Percentiles rank a stretch among this genome's conserved stretches.
phyloP scores from a whole-genome alignment of 2,888 invertebrate species.

The Athalia cordata region DNA sequence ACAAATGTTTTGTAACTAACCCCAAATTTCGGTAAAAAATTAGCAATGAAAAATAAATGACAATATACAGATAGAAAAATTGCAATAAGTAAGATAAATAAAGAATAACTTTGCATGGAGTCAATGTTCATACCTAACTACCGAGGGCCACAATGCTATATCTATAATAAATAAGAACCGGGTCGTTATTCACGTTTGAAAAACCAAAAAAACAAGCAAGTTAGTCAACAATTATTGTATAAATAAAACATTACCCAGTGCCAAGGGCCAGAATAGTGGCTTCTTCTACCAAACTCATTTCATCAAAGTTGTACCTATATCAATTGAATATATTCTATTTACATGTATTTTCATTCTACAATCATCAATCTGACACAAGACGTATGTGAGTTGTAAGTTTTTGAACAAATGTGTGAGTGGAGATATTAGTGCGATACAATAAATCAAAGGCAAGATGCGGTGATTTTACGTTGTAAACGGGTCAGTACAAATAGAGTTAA shows the following conservation, averaged over 20 bases:
- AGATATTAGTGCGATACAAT: neutral
- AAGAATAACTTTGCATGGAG: neutral
- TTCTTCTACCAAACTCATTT: conserved; percentile 70
- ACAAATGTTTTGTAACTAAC: neutral
- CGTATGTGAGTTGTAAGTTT: conserved; percentile 3
- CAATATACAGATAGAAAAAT: neutral
- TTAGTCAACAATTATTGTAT: conserved; percentile 32
- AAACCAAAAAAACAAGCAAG: neutral
- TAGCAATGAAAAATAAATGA: neutral
- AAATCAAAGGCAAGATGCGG: neutral
- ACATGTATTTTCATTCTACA: neutral
- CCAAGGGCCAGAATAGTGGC: conserved; percentile 71
- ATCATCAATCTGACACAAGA: conserved; percentile 10
- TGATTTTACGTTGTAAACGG: conserved; percentile 3
- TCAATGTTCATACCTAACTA: conserved; percentile 34
- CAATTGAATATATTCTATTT: conserved; percentile 45
- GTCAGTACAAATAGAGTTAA: conserved; percentile 9
- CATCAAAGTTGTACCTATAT: conserved; percentile 66
- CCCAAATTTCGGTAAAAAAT: neutral
- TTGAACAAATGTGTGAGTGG: conserved; percentile 13
- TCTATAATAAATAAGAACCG: conserved; percentile 6
- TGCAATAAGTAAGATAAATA: conserved; percentile 7
- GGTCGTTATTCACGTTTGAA: conserved; percentile 26
- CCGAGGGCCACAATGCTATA: conserved; percentile 9
- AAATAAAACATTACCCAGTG: conserved; percentile 67